These are phyloP conservation scores for Calidris pugnax DNA, from an alignment of 2,113 vertebrate genomes.

Conservation along the genomic window DNA sequence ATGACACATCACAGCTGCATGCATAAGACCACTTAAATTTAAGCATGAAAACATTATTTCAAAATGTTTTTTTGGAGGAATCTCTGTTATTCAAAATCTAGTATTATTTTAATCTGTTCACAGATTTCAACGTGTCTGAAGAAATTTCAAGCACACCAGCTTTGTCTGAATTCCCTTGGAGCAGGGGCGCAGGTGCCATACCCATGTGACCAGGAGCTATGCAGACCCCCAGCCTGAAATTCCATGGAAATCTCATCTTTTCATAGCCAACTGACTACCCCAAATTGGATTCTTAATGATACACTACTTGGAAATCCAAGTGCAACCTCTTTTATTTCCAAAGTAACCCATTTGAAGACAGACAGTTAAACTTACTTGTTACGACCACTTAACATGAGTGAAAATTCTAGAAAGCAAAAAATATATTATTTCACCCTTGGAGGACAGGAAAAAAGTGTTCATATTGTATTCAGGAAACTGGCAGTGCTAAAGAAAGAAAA, in stretches of 20 bases:
- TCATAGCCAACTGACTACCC: neutral
- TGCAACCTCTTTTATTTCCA: neutral
- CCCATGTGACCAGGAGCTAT: neutral
- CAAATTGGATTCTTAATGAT: neutral
- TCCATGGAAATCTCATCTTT: neutral
- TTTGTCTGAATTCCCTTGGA: neutral
- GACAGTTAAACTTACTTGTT: neutral
- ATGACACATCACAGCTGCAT: neutral
- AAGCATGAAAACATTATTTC: neutral
- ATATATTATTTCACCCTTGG: neutral
- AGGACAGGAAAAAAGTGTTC: neutral
- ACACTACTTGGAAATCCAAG: neutral
- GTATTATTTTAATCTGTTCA: neutral
- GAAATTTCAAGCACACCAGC: neutral
- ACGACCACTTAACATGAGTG: neutral
- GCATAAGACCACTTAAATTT: neutral
- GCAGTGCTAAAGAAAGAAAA: neutral
- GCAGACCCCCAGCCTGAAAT: neutral
- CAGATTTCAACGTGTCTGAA: neutral
- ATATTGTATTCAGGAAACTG: neutral
- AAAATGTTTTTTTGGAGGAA: neutral
- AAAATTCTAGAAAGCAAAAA: conserved; percentile 20
- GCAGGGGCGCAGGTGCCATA: neutral
- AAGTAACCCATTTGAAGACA: neutral
- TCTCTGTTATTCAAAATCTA: neutral